Base-by-base conservation (phyloP, 2,797 vertebrate species). In the Balearica regulorum region DNA sequence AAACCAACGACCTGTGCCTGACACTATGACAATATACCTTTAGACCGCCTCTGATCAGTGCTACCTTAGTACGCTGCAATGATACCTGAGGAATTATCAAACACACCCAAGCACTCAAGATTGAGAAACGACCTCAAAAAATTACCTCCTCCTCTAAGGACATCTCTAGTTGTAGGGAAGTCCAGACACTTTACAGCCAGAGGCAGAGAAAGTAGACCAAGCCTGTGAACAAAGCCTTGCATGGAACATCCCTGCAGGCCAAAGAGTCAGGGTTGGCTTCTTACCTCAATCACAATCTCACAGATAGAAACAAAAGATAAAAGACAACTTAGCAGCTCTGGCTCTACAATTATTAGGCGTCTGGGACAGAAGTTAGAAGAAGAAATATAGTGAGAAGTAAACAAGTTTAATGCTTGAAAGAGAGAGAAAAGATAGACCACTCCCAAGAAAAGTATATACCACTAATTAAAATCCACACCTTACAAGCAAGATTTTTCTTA, bases 221-320 rank as follows among this genome's bases (percentile, higher is more conserved):
- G 84, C 8, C 55, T 66, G 20, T 24, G 68, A 91, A 83, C 48
- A 79, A 82, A 68, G 37, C 62, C 58, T 48, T 19, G 33, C 0
- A 0, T 10, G 64, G 66, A 89, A 92, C 57, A 68, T 19, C 70
- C 82, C 92, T 81, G 72, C 79, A 65, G 83, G 84, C 48, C 91
- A 62, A 55, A 18, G 46, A 92, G 68, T 25, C 65, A 64, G 41
- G 24, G 21, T 0, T 89, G 79, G 64, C 33, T 91, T 75, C 92
- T 72, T 19, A 72, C 75, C 89, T 83, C 89, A 77, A 53, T 51
- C 68, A 64, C 91, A 92, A 73, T 66, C 41, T 70, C 86, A 62
- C 26, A 55, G 39, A 75, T 5, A 86, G 55, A 87, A 89, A 80
- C 64, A 80, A 70, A 93, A 92, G 77, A 90, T 64, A 82, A 92